phyloP scores from a whole-genome alignment of 2,113 vertebrate genomes.

The Psettodes erumei region DNA sequence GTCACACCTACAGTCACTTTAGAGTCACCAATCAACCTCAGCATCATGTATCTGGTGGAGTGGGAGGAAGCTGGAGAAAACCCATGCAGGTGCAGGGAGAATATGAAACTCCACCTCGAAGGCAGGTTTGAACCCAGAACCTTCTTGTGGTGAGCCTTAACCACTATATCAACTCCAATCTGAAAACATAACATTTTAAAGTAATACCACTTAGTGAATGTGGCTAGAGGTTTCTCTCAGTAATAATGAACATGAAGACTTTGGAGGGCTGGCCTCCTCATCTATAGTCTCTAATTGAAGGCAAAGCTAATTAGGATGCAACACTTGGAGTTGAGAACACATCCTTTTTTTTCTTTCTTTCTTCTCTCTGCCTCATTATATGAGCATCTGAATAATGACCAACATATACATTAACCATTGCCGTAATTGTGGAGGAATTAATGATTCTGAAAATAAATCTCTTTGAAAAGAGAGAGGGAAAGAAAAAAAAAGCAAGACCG shows the following conservation, averaged over 20 bases:
- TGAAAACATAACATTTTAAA: neutral
- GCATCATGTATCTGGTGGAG: too few species aligned
- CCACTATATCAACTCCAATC: too few species aligned
- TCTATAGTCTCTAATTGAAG: slow-evolving; percentile 55
- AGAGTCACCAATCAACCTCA: too few species aligned
- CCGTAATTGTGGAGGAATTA: slow-evolving; percentile 59
- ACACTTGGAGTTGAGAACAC: slow-evolving; percentile 43
- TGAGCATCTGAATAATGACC: slow-evolving; percentile 63
- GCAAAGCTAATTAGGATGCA: slow-evolving; percentile 55
- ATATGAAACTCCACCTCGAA: too few species aligned
- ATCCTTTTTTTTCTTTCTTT: slow-evolving; percentile 50
- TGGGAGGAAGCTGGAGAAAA: too few species aligned
- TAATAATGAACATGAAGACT: neutral
- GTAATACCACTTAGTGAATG: neutral
- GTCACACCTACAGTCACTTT: too few species aligned
- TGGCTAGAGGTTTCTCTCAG: neutral
- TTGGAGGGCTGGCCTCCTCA: slow-evolving; percentile 18
- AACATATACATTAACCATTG: slow-evolving; percentile 58
- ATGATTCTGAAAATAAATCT: slow-evolving; percentile 66
- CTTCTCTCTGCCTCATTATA: slow-evolving; percentile 58
- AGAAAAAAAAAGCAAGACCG: slow-evolving; percentile 77
- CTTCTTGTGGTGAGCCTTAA: too few species aligned
- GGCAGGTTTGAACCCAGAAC: too few species aligned
- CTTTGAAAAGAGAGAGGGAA: slow-evolving; percentile 44
- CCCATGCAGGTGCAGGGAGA: too few species aligned